Percentiles rank a stretch among this genome's conserved stretches.
Evolutionary conservation across 2,888 invertebrate species (phyloP).

Genomic region (Harpagoxenus sublaevis): DNA sequence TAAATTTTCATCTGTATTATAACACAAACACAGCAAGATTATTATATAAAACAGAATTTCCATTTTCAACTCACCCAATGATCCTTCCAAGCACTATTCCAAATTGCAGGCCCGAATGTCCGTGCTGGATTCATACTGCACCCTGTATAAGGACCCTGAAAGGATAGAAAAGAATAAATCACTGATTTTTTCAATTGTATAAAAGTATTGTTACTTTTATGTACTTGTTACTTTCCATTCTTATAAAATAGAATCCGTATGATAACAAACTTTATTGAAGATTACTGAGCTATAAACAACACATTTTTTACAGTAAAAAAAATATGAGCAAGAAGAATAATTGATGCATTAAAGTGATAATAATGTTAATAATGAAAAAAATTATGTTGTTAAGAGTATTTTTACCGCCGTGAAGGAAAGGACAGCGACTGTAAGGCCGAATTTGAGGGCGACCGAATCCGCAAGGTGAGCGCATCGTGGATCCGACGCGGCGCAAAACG

Average conservation of each 20-base stretch:
- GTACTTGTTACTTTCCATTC: not conserved
- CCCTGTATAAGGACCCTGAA: slow-evolving; percentile 91
- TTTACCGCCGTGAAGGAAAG: slow-evolving; percentile 90
- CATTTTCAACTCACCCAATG: slow-evolving; percentile 89
- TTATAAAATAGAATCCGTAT: not conserved
- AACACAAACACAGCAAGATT: no score
- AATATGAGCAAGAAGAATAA: not conserved
- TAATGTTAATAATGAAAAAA: not conserved
- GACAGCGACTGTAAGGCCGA: slow-evolving; percentile 90
- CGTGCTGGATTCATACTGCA: slow-evolving; percentile 92
- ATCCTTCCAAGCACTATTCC: slow-evolving; percentile 89
- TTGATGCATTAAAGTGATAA: not conserved
- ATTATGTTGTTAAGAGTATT: not conserved
- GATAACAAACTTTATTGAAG: not conserved
- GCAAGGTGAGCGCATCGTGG: slow-evolving; percentile 89
- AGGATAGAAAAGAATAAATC: slow-evolving; percentile 25
- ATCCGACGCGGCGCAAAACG: slow-evolving; percentile 91
- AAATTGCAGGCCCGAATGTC: slow-evolving; percentile 90
- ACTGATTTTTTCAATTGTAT: not conserved
- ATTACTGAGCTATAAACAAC: not conserved
- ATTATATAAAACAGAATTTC: not conserved
- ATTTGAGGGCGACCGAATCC: slow-evolving; percentile 90
- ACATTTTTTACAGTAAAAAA: not conserved
- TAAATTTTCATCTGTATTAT: not conserved
- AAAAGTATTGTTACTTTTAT: not conserved